Evolutionary conservation across 2,888 invertebrate genomes (phyloP).

Genomic region (Horisme vitalbata): DNA sequence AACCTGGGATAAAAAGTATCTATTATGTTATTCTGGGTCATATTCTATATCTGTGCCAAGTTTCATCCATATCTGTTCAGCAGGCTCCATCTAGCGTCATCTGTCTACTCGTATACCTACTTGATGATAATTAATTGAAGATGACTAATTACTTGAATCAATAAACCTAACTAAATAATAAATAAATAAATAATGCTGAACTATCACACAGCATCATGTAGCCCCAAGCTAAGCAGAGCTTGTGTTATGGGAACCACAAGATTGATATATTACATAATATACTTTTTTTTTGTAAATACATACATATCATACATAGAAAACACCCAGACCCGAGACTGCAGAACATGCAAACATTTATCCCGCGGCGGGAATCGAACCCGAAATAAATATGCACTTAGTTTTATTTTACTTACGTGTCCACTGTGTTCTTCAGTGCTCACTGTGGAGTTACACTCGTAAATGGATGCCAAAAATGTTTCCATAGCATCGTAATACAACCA

Average conservation of each 20-base stretch:
- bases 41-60: conserved; percentile 7
- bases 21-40: conserved; percentile 10
- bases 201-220: too few relatives aligned
- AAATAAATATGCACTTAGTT: too few relatives aligned
- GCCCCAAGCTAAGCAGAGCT: too few relatives aligned
- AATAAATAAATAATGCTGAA: too few relatives aligned
- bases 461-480: conserved; percentile 5
- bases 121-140: conserved; percentile 9
- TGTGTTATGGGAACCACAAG: too few relatives aligned
- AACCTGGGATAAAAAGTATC: conserved; percentile 7
- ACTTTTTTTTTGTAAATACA: too few relatives aligned
- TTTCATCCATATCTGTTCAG: conserved; percentile 9
- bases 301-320: too few relatives aligned
- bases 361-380: too few relatives aligned
- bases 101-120: conserved; percentile 11
- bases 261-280: too few relatives aligned
- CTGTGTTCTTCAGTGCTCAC: conserved; percentile 5
- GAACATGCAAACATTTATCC: too few relatives aligned
- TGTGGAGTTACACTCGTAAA: conserved; percentile 1
- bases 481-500: conserved; percentile 10
- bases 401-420: conserved; percentile 10
- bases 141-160: conserved; percentile 7
- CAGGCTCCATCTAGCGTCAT: conserved; percentile 10
- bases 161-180: too few relatives aligned
- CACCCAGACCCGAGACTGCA: too few relatives aligned